Evolutionary conservation across 2,113 vertebrate genomes (phyloP).

Genomic region (Bufo gargarizans): DNA sequence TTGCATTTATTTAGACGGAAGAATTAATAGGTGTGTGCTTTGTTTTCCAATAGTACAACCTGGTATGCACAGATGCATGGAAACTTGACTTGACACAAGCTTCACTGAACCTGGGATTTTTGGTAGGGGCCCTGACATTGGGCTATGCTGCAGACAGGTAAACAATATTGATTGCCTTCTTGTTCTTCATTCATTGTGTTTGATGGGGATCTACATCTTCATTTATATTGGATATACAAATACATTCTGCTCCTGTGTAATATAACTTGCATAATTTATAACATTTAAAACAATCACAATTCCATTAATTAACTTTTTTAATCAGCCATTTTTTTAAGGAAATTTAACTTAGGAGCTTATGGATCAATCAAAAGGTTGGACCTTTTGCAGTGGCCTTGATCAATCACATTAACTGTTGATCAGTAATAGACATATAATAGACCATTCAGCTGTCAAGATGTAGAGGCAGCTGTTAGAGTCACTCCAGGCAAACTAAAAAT

Average conservation of each 20-base stretch:
- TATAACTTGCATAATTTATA: not conserved
- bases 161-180: constrained; percentile 18
- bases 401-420: no score
- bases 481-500: no score
- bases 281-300: not conserved
- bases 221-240: not conserved
- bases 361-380: no score
- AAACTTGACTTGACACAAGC: constrained; percentile 90
- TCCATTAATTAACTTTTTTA: no score
- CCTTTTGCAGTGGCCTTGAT: no score
- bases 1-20: not conserved
- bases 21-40: constrained; percentile 41
- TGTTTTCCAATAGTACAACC: constrained; percentile 82
- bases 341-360: no score
- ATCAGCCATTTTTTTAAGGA: no score
- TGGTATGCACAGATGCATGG: constrained; percentile 88
- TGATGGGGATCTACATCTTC: not conserved
- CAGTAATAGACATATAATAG: no score
- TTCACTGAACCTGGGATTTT: constrained; percentile 87
- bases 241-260: not conserved
- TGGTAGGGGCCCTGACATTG: constrained; percentile 83
- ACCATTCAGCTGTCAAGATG: no score
- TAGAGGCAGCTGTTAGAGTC: no score
- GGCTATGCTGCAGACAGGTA: constrained; percentile 96
- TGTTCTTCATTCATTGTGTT: not conserved